Conservation (phyloP, 2,797 vertebrate species). For the Karalla daura region DNA sequence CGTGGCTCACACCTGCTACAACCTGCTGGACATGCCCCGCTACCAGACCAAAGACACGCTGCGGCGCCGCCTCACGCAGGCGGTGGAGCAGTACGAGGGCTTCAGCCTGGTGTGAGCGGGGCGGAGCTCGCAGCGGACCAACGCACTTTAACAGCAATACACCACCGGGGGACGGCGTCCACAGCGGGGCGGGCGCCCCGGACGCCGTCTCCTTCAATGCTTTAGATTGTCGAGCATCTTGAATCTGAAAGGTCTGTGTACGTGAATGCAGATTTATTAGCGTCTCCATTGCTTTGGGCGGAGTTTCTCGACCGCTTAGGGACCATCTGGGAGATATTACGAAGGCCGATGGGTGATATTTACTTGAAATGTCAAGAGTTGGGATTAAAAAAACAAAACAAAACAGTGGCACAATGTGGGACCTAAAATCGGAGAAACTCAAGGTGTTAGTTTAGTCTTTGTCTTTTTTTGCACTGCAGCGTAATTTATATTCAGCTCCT, state of each 20-base stretch:
- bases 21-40: slow-evolving; percentile 96
- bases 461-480: slow-evolving; percentile 46
- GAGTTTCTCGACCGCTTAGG: slow-evolving; percentile 48
- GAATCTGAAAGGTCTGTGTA: slow-evolving; percentile 60
- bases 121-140: background rate
- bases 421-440: slow-evolving; percentile 43
- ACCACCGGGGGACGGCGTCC: slow-evolving; percentile 15
- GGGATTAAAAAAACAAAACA: background rate
- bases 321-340: slow-evolving; percentile 17
- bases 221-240: slow-evolving; percentile 46
- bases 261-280: slow-evolving; percentile 51
- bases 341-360: slow-evolving; percentile 2
- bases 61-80: slow-evolving; percentile 88
- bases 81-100: slow-evolving; percentile 96
- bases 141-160: slow-evolving; percentile 76
- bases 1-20: slow-evolving; percentile 98
- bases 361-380: background rate
- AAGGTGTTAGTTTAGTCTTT: slow-evolving; percentile 20
- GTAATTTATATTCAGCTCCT: slow-evolving; percentile 71
- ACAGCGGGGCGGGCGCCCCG: background rate
- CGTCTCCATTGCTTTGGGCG: slow-evolving; percentile 34
- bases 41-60: slow-evolving; percentile 96
- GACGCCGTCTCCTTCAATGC: no score
- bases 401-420: background rate
- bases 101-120: slow-evolving; percentile 92